A percentile compares a stretch with the other conserved stretches of the same genome.
Evolutionary conservation across 2,797 vertebrate genomes (phyloP).

Genomic region (Peromyscus nudipes): DNA sequence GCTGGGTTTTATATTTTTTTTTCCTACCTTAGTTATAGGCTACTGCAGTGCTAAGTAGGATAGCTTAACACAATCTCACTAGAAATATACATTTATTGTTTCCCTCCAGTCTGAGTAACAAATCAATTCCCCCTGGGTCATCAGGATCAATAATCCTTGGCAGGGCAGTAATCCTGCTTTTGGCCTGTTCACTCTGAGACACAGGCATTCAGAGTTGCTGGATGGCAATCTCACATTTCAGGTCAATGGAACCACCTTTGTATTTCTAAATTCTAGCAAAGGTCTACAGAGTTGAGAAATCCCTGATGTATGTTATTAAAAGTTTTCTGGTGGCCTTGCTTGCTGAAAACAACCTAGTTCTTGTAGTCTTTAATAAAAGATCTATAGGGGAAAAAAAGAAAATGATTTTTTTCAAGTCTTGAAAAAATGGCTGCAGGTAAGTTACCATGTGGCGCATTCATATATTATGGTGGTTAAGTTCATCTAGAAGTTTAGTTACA

Average conservation of each 20-base stretch:
- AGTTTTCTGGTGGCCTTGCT: neutral
- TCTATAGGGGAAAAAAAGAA: neutral
- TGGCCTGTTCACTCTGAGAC: neutral
- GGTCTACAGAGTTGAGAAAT: neutral
- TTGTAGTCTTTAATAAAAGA: neutral
- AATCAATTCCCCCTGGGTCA: neutral
- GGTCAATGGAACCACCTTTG: neutral
- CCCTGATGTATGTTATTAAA: neutral
- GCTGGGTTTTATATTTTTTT: neutral
- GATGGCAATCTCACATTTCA: neutral
- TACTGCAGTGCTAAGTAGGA: neutral
- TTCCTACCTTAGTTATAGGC: neutral
- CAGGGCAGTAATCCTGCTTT: neutral
- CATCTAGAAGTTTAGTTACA: neutral
- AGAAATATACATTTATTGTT: neutral
- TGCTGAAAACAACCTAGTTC: neutral
- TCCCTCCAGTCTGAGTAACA: neutral
- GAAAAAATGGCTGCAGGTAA: neutral
- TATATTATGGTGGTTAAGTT: neutral
- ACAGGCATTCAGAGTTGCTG: neutral
- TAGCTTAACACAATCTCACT: neutral
- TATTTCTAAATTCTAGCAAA: neutral
- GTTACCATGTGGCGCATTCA: neutral
- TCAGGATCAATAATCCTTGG: neutral
- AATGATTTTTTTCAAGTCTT: neutral